These are phyloP conservation scores for Coecobrya sp. DNA, from an alignment of 2,888 invertebrate genomes.

Conservation along the genomic window DNA sequence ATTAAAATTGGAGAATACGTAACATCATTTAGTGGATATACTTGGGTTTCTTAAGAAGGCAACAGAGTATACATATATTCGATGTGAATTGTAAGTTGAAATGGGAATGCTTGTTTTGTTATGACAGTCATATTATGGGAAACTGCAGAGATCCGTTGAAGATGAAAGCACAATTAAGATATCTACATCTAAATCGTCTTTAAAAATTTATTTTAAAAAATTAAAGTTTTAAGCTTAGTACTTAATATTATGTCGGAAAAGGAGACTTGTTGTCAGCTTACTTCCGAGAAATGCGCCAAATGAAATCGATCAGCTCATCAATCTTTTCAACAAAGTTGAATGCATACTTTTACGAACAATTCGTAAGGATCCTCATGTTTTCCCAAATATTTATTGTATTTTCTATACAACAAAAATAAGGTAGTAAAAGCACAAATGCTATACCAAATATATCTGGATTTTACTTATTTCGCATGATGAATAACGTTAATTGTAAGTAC, in stretches of 20 bases:
- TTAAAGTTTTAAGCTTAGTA: neutral
- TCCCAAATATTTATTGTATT: no score
- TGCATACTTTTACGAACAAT: neutral
- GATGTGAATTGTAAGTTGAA: no score
- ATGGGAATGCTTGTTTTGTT: no score
- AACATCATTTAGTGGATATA: neutral
- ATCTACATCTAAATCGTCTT: neutral
- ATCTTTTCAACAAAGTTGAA: neutral
- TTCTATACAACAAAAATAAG: no score
- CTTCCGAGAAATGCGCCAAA: neutral
- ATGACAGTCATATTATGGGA: no score
- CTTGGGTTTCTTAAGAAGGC: no score
- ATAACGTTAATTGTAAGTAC: conserved; percentile 1
- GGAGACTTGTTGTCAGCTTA: neutral
- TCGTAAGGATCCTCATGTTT: no score
- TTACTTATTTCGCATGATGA: no score
- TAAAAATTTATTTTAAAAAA: no score
- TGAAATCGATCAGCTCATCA: neutral
- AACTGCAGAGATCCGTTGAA: neutral
- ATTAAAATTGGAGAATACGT: conserved; percentile 24
- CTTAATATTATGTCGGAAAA: neutral
- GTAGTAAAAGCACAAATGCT: no score
- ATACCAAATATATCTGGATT: no score
- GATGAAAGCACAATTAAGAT: neutral
- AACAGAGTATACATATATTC: no score